These are phyloP conservation scores for Mythimna loreyi DNA, from an alignment of 2,888 invertebrate genomes.

Conservation along the genomic window DNA sequence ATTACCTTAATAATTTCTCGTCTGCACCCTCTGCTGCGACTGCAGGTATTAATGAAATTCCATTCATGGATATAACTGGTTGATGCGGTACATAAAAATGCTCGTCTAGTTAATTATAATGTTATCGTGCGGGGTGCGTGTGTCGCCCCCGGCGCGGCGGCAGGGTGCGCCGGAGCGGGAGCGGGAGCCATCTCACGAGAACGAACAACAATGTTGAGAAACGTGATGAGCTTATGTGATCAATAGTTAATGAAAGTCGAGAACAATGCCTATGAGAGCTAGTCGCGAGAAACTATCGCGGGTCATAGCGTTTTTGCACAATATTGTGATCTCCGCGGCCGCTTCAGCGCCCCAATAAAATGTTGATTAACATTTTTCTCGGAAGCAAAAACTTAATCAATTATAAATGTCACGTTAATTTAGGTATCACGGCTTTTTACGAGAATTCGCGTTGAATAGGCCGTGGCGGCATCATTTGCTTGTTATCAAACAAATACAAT, in stretches of 20 bases:
- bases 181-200: constrained; percentile 75
- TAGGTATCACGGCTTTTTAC: constrained; percentile 48
- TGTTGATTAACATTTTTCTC: constrained; percentile 58
- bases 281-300: constrained; percentile 79
- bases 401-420: constrained; percentile 57
- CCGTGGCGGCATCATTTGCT: constrained; percentile 8
- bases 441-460: constrained; percentile 11
- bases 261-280: constrained; percentile 86
- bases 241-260: constrained; percentile 84
- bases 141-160: constrained; percentile 55
- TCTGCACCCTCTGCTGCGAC: constrained; percentile 63
- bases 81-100: constrained; percentile 73
- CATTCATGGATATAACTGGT: constrained; percentile 80
- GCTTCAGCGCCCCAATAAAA: constrained; percentile 54
- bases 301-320: constrained; percentile 76
- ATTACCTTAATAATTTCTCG: constrained; percentile 73
- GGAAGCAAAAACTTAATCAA: constrained; percentile 51
- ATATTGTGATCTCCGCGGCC: constrained; percentile 66
- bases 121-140: constrained; percentile 71
- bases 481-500: constrained; percentile 25
- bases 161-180: constrained; percentile 45
- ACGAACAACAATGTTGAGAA: constrained; percentile 87
- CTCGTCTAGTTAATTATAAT: constrained; percentile 78
- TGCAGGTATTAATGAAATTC: constrained; percentile 77
- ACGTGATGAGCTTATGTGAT: constrained; percentile 76